These are phyloP conservation scores for Serinus canaria DNA, from an alignment of 2,113 vertebrate species.

Conservation along the genomic window DNA sequence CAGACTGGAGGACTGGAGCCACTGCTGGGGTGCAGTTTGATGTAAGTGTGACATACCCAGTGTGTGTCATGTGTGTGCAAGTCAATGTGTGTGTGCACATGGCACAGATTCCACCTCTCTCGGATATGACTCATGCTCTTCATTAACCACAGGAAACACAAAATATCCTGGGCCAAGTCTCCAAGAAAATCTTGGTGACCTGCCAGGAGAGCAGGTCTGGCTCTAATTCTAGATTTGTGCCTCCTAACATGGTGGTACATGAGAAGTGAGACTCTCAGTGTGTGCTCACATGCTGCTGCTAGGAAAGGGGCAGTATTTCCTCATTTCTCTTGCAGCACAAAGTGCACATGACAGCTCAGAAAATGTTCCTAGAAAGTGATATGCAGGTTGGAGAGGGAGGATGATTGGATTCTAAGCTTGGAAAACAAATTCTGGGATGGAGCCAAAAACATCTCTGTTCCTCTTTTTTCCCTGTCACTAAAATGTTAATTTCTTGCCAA, in stretches of 20 bases:
- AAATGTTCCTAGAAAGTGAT: neutral
- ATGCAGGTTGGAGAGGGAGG: neutral
- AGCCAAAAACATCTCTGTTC: neutral
- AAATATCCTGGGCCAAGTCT: neutral
- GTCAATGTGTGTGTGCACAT: accelerated
- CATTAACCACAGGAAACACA: neutral
- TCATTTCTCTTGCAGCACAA: neutral
- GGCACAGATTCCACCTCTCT: neutral
- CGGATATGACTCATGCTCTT: neutral
- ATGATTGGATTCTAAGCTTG: neutral
- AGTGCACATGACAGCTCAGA: neutral
- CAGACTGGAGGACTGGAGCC: neutral
- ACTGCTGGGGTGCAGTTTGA: neutral
- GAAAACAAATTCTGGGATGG: neutral
- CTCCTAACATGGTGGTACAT: neutral
- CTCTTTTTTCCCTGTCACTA: neutral
- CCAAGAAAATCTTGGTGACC: neutral
- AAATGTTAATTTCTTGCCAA: neutral
- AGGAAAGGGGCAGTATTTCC: neutral
- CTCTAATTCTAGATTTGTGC: neutral
- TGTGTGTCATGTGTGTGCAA: accelerated
- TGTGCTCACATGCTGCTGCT: neutral
- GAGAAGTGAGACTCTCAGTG: neutral
- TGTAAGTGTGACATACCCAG: neutral
- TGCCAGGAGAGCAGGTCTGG: neutral